Evolutionary conservation across 1,140 invertebrate genomes (phyloP).

Genomic region (Eulimnadia texana): DNA sequence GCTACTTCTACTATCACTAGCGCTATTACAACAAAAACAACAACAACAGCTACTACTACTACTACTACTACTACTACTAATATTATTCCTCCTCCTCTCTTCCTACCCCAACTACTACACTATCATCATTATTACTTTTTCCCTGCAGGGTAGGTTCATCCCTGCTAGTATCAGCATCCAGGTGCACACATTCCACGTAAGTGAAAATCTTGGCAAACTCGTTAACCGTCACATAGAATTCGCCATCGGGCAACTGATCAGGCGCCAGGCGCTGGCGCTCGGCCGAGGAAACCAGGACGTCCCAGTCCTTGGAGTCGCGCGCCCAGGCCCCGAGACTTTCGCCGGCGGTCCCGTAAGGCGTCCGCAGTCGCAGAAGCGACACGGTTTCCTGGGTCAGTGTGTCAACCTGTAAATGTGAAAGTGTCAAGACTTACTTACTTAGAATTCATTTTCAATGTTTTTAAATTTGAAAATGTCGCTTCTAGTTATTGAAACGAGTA

Average conservation of each 20-base stretch:
- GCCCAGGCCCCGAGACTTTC: constrained; percentile 61
- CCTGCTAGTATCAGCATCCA: constrained; percentile 68
- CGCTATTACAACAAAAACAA: no score
- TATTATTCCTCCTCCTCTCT: no score
- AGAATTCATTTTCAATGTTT: no score
- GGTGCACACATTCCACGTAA: constrained; percentile 68
- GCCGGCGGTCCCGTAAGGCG: constrained; percentile 47
- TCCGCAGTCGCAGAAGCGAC: constrained; percentile 53
- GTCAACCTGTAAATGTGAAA: constrained; percentile 39
- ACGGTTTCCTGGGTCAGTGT: constrained; percentile 54
- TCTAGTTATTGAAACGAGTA: background rate
- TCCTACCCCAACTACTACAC: no score
- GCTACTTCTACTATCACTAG: no score
- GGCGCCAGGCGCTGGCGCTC: constrained; percentile 55
- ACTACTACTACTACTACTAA: no score
- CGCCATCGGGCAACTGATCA: constrained; percentile 50
- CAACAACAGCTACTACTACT: no score
- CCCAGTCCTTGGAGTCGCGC: constrained; percentile 52
- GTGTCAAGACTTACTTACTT: no score
- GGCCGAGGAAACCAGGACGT: constrained; percentile 44
- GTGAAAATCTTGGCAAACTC: constrained; percentile 59
- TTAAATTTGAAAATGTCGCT: background rate
- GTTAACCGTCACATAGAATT: constrained; percentile 50
- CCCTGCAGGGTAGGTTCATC: constrained; percentile 65
- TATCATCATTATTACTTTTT: constrained; percentile 30